phyloP scores from a whole-genome alignment of 2,113 vertebrate genomes.

The Tyto alba region DNA sequence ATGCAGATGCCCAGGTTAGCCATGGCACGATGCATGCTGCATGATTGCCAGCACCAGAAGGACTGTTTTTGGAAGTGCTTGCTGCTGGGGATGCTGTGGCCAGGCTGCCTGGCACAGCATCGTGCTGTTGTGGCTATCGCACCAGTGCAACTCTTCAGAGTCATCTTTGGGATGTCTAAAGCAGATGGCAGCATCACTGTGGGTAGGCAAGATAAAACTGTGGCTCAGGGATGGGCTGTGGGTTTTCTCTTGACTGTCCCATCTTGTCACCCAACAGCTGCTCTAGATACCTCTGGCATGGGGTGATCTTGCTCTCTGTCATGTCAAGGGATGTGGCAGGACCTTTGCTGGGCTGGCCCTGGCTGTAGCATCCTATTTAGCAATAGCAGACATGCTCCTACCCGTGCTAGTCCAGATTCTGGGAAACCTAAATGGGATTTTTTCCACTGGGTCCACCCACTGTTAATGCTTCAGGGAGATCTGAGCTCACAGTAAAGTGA shows the following conservation, averaged over 20 bases:
- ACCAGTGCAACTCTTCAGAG: background rate
- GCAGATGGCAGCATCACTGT: background rate
- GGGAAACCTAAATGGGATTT: background rate
- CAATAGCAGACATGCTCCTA: accelerated
- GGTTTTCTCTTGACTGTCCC: background rate
- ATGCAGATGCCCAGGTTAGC: background rate
- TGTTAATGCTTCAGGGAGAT: background rate
- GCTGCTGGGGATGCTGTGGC: background rate
- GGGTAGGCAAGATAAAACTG: background rate
- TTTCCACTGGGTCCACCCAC: background rate
- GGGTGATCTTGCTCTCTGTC: background rate
- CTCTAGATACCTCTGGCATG: background rate
- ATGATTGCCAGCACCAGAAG: background rate
- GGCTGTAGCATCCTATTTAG: background rate
- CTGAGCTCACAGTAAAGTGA: background rate
- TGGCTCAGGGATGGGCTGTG: background rate
- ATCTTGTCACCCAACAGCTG: background rate
- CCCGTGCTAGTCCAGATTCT: background rate
- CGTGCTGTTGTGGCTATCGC: background rate
- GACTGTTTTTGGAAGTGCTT: background rate
- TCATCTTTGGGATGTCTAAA: background rate
- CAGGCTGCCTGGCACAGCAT: background rate
- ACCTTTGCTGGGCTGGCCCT: background rate
- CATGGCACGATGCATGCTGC: accelerated
- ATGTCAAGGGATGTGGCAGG: background rate